Evolutionary conservation across 2,113 vertebrate genomes (phyloP), one percentile per base, ranked within the genome.

Genomic region (Lophura nycthemera): DNA sequence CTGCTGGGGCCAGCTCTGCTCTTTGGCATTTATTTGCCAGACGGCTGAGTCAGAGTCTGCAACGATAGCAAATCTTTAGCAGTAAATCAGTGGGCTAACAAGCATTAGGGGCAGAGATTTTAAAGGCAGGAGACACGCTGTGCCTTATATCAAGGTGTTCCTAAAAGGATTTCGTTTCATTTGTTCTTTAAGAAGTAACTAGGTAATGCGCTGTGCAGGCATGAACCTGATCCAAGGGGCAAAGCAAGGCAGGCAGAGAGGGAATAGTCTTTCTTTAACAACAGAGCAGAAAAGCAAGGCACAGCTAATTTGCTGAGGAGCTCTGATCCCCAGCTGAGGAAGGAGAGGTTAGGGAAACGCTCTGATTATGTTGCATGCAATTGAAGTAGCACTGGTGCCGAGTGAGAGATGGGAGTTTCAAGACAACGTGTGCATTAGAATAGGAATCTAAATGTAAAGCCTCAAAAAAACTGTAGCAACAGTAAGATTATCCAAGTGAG

Each of bases 161-260:
- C 61, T 82, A 20, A 61, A 70, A 85, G 50, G 61, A 78, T 74
- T 78, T 65, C 20, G 50, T 75, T 82, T 52, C 50, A n/a, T 85
- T 85, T 85, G 19, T 69, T 82, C 56, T 57, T 19, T 63, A 66
- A 85, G 71, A 90, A 78, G 36, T 82, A 88, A 74, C 56, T 30
- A 70, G 21, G 7, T 42, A 65, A 70, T 27, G 19, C 13, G 29
- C 45, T 5, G 0, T 43, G 56, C 56, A 70, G 43, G 36, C 75
- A 77, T 27, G 75, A 90, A 42, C n/a, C 70, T 85, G 60, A 73
- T 45, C 38, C 0, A 3, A 3, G 1, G n/a, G 48, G 38, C 65
- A 84, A 64, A 61, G 48, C 48, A 69, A 84, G 74, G n/a, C 30
- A 84, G 54, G 29, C 18, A 43, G 78, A 89, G 14, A 16, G 32